Evolutionary conservation across 2,888 invertebrate species (phyloP), one percentile per base, ranked within the genome.

Genomic region (Campoplex nolae): DNA sequence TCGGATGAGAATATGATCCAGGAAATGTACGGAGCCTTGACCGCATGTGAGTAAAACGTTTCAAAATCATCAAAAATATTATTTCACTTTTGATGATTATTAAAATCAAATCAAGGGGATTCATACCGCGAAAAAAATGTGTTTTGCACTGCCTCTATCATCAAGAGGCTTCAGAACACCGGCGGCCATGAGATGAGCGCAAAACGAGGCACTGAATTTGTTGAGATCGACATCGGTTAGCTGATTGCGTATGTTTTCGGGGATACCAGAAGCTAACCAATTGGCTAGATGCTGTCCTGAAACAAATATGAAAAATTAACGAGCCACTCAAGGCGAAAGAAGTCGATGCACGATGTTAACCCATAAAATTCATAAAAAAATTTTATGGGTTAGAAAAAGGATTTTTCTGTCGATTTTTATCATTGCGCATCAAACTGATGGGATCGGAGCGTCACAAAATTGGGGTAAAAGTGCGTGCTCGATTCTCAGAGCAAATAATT

Each of bases 241-340:
- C 84, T 96, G 94, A 88, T 95, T 95, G 90, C 96, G 96, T 70
- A 97, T 94, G 91, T 96, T 96, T 91, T 97, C 97, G 87, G 96
- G 96, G 90, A 97, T 96, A 62, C 97, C 97, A 76, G 98, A 97
- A 89, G 97, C 95, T 91, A 98, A 96, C 98, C 98, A 98, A 94
- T 98, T 98, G 91, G 98, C 96, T 92, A 99, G 96, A 97, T 98
- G 98, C 95, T 98, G 97, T 94, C 98, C 98, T 99, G 95, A 38
- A 96, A 95, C 90, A 83, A 16, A 80, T 70, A 73, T 67, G 35
- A 82, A 51, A 67, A 76, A 73, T 56, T 70, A 45, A 51, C 6
- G 16, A 32, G 42, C 11, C 4, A 74, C 56, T 23, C 73, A 9
- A 11, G 9, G 16, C 13, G 6, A 73, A 73, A 23, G 8, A 48